Evolutionary conservation across 53 echinoderm and acorn worm species (phyloP), one percentile per base, ranked within the genome.

Genomic region (Temnopleurus reevesii): DNA sequence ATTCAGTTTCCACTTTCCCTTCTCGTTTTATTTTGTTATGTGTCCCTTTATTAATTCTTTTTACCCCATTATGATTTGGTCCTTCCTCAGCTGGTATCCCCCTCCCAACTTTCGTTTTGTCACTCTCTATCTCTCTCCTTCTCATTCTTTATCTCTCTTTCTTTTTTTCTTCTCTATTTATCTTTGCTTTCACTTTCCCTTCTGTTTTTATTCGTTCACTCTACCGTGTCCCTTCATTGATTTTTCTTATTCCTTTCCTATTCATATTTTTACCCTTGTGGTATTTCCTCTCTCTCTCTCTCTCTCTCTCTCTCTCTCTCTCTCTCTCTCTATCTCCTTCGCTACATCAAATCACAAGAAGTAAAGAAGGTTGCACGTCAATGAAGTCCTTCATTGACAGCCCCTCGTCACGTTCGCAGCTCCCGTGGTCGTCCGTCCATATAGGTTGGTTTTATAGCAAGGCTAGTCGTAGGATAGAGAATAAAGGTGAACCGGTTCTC

Each of bases 401-500:
- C 3, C 60, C 27, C 2, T 36, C 60, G 34, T 60, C 60, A 60
- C 46, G 61, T 34, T 83, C 83, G 15, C 41, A 46, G 10, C 3
- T 28, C 46, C 65, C n/a, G 53, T 10, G 53, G 8, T 51, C 53
- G 8, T 51, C 53, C 53, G 8, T 59, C 60, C n/a, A 19, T 35
- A 9, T 8, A 5, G 29, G 49, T 44, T 57, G 85, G 83, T n/a
- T n/a, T n/a, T 45, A 82, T 4, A 71, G 36, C 36, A 38, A 38
- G 71, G 49, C 38, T 10, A n/a, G n/a, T n/a, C n/a, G n/a, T n/a
- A 12, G 46, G 85, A 26, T 4, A 44, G 43, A 60, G 85, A 85
- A 35, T 24, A 15, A 60, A 43, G 60, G 28, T 85, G 85, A 85
- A 85, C 85, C 45, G 85, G 85, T 85, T 85, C 60, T 33, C 60